Evolutionary conservation across 2,888 invertebrate genomes (phyloP).

Genomic region (Encarsia formosa): DNA sequence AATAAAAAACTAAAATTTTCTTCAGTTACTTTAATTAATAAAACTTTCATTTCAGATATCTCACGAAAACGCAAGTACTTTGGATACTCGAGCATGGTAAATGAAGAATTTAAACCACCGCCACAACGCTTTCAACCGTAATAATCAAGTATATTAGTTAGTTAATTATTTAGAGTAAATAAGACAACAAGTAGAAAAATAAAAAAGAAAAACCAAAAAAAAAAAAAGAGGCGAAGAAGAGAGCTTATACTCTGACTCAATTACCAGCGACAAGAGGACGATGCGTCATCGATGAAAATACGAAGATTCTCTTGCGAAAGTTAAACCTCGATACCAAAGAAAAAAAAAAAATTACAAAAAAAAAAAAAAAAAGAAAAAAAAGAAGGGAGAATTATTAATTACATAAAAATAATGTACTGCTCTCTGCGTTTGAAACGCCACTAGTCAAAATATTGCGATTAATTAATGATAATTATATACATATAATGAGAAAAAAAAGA

Average conservation of each 20-base stretch:
- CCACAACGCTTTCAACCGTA: slow-evolving; percentile 48
- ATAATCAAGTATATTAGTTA: slow-evolving; percentile 58
- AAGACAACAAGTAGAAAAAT: slow-evolving; percentile 36
- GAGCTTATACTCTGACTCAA: background rate
- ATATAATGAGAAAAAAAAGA: slow-evolving; percentile 14
- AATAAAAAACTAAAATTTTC: too few relatives aligned
- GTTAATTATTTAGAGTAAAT: slow-evolving; percentile 64
- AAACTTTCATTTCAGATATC: too few relatives aligned
- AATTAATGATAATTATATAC: slow-evolving; percentile 13
- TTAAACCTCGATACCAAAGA: background rate
- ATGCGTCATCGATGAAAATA: too few relatives aligned
- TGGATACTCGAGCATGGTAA: slow-evolving; percentile 46
- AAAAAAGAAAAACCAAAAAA: too few relatives aligned
- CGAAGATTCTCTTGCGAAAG: too few relatives aligned
- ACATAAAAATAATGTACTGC: slow-evolving; percentile 5
- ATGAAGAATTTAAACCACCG: slow-evolving; percentile 47
- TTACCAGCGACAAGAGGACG: slow-evolving; percentile 4
- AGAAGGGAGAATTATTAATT: background rate
- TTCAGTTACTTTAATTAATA: too few relatives aligned
- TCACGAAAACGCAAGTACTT: slow-evolving; percentile 44
- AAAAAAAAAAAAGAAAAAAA: background rate
- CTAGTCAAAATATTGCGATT: slow-evolving; percentile 20
- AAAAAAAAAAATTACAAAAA: too few relatives aligned
- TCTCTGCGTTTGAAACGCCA: slow-evolving; percentile 12
- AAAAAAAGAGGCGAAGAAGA: slow-evolving; percentile 34